Evolutionary conservation across 2,797 vertebrate species (phyloP).

Genomic region (Pipistrellus kuhlii): DNA sequence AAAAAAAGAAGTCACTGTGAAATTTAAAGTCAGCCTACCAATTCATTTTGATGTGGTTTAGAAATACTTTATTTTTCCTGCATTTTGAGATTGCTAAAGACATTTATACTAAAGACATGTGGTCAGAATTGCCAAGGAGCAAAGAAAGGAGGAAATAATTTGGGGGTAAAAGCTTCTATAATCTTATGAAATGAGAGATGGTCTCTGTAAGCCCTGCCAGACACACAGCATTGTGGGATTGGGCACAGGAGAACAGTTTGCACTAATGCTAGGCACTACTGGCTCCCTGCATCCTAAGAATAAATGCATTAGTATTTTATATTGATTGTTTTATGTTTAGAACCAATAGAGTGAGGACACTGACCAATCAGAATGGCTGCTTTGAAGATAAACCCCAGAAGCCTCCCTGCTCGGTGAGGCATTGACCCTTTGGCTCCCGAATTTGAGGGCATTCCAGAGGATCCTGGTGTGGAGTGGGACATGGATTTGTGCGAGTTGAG

Average conservation of each 20-base stretch:
- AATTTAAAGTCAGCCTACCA: not conserved
- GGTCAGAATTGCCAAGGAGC: not conserved
- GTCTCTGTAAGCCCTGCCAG: not conserved
- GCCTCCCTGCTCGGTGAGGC: not conserved
- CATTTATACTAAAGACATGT: not conserved
- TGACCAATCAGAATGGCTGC: not conserved
- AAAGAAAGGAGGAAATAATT: constrained; percentile 3
- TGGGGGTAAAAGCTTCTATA: not conserved
- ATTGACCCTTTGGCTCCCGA: not conserved
- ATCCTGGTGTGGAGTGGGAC: not conserved
- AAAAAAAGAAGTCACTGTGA: constrained; percentile 15
- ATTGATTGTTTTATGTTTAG: not conserved
- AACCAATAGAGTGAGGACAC: not conserved
- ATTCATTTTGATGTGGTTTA: constrained; percentile 46
- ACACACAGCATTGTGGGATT: not conserved
- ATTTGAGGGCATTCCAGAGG: not conserved
- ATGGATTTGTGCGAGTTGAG: not conserved
- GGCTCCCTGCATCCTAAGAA: not conserved
- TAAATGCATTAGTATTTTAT: not conserved
- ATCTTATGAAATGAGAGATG: not conserved
- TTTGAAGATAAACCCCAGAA: not conserved
- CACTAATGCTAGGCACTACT: not conserved
- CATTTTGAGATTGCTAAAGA: constrained; percentile 16
- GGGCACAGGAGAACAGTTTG: not conserved
- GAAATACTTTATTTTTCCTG: constrained; percentile 11